A percentile compares a stretch with the other conserved stretches of the same genome.
phyloP scores from a whole-genome alignment of 1,140 invertebrate species.

The Drosophila kohkoa region DNA sequence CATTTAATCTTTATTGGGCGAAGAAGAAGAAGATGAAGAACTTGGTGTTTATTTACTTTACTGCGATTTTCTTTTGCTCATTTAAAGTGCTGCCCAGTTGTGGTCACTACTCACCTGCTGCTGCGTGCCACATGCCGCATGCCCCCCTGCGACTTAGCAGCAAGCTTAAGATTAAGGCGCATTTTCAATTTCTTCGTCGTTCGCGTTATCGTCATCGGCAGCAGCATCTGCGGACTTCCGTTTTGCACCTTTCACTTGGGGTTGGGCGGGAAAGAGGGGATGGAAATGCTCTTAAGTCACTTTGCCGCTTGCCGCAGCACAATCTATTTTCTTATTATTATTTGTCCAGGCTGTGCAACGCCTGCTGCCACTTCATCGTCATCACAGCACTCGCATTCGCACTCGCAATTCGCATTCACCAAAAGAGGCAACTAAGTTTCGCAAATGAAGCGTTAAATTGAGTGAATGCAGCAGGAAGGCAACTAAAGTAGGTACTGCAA shows the following conservation, averaged over 20 bases:
- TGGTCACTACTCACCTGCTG: conserved; percentile 1
- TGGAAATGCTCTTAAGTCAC: conserved; percentile 10
- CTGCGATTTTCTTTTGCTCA: conserved; percentile 6
- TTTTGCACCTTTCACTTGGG: neutral
- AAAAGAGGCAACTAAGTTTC: conserved; percentile 39
- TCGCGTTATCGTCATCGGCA: neutral
- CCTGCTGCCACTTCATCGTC: conserved; percentile 14
- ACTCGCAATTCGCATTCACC: conserved; percentile 2
- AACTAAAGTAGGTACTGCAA: neutral
- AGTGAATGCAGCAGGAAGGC: conserved; percentile 39
- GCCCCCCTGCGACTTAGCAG: too few relatives aligned
- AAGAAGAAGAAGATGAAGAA: neutral
- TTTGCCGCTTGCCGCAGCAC: conserved; percentile 5
- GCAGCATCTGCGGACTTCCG: conserved; percentile 4
- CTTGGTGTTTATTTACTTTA: conserved; percentile 27
- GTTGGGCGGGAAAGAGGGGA: too few relatives aligned
- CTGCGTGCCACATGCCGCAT: too few relatives aligned
- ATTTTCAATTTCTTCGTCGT: conserved; percentile 1
- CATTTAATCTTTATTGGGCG: neutral
- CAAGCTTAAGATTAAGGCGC: neutral
- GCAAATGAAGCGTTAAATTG: conserved; percentile 79
- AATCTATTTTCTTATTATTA: conserved; percentile 26
- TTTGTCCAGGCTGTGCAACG: conserved; percentile 11
- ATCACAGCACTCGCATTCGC: too few relatives aligned
- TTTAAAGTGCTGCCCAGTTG: conserved; percentile 15